Evolutionary conservation across 2,797 vertebrate genomes (phyloP).

Genomic region (Helarctos malayanus): DNA sequence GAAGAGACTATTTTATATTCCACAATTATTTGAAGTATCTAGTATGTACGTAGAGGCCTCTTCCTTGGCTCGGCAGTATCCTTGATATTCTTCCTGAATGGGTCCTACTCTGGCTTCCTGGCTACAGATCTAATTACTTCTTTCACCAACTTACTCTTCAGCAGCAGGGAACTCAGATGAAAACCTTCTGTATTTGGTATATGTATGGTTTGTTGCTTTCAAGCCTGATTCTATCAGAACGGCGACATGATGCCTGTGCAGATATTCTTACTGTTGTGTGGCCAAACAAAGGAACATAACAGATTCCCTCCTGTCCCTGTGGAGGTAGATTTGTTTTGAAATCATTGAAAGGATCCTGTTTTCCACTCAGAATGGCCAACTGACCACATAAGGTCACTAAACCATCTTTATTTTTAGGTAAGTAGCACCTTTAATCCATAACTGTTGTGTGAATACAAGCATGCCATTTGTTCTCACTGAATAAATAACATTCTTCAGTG

Average conservation of each 20-base stretch:
- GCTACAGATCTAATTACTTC: slow-evolving; percentile 93
- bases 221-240: slow-evolving; percentile 90
- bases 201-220: slow-evolving; percentile 90
- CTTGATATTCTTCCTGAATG: slow-evolving; percentile 89
- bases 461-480: slow-evolving; percentile 94
- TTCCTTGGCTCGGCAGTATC: slow-evolving; percentile 93
- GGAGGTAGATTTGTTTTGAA: slow-evolving; percentile 91
- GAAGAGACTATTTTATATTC: slow-evolving; percentile 53
- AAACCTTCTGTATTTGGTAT: rapidly evolving
- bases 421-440: slow-evolving; percentile 94
- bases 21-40: slow-evolving; percentile 84
- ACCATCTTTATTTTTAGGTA: slow-evolving; percentile 94
- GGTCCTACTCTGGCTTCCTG: slow-evolving; percentile 79
- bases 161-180: slow-evolving; percentile 6
- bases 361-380: slow-evolving; percentile 92
- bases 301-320: slow-evolving; percentile 84
- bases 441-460: slow-evolving; percentile 94
- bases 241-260: slow-evolving; percentile 89
- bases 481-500: slow-evolving; percentile 92
- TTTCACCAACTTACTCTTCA: slow-evolving; percentile 88
- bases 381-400: slow-evolving; percentile 89
- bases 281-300: slow-evolving; percentile 93
- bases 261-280: slow-evolving; percentile 95
- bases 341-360: slow-evolving; percentile 91
- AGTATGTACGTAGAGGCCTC: slow-evolving; percentile 92